These are phyloP conservation scores for Isoperla grammatica DNA, from an alignment of 2,888 invertebrate genomes.

Conservation along the genomic window DNA sequence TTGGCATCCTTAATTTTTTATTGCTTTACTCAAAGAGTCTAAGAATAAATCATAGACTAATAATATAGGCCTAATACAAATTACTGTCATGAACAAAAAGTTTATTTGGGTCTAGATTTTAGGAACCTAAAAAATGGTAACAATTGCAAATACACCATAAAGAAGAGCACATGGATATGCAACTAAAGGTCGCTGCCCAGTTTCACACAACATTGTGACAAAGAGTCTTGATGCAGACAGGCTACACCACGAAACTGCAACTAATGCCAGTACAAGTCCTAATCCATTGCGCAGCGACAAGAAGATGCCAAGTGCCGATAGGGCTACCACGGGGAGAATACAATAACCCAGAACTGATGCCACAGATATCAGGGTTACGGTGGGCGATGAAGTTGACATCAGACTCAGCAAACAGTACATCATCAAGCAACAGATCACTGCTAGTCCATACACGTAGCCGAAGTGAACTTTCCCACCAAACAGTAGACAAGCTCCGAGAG, in stretches of 20 bases:
- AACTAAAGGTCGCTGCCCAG: conserved; percentile 76
- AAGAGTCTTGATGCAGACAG: conserved; percentile 89
- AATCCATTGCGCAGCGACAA: conserved; percentile 66
- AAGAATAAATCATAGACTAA: no score
- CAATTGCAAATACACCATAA: conserved; percentile 87
- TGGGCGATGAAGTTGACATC: conserved; percentile 66
- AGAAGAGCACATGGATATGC: conserved; percentile 92
- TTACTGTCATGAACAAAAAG: no score
- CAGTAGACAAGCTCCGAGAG: conserved; percentile 57
- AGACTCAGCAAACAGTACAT: conserved; percentile 82
- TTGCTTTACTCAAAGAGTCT: no score
- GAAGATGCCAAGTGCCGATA: conserved; percentile 74
- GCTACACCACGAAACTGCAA: conserved; percentile 83
- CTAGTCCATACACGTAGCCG: conserved; percentile 91
- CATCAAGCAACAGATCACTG: conserved; percentile 79
- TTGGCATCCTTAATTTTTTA: no score
- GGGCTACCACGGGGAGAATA: conserved; percentile 83
- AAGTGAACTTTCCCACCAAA: conserved; percentile 79
- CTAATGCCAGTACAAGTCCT: conserved; percentile 59
- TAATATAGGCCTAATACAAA: no score
- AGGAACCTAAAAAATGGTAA: conserved; percentile 73
- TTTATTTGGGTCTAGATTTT: no score
- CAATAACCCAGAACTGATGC: conserved; percentile 90
- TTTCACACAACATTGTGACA: conserved; percentile 83
- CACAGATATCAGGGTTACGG: conserved; percentile 70